Evolutionary conservation across 2,797 vertebrate species (phyloP), one percentile per base, ranked within the genome.

Genomic region (Acrocephalus scirpaceus): DNA sequence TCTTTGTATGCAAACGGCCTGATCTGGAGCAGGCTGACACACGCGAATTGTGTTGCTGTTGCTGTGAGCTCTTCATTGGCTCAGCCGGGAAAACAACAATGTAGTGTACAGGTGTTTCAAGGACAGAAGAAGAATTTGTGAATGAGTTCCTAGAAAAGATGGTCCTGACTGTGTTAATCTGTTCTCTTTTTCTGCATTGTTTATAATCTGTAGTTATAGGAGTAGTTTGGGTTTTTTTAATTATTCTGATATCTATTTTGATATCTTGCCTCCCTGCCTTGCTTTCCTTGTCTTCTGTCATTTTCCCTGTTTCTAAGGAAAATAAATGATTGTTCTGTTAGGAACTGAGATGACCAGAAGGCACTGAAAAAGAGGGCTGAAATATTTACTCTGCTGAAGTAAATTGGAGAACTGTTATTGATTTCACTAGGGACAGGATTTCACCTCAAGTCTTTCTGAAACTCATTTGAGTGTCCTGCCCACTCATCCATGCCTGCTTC

Each of bases 391-490:
- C 79, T 19, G 25, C 40, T 84, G 92, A 92, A 92, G 91, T 96
- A 86, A 90, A 88, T 81, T 44, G 40, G 53, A 90, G 76, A 91
- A 78, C 70, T 64, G 82, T 83, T 93, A 91, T 54, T 94, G 94
- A 93, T 93, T 94, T 94, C 82, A 60, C 56, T 27, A 27, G 70
- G 85, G 70, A 91, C 76, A 36, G 66, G 90, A 91, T 96, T 96
- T 95, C 85, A 93, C 92, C 86, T 90, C 76, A 81, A 88, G 93
- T 94, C 92, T 94, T 94, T 94, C 91, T 95, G 85, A 78, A 92
- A 88, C 91, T 92, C 95, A 57, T 90, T 90, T 91, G 89, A 86
- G 92, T 86, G 51, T 75, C 91, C 85, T 94, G 88, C 88, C 58
- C 88, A 58, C 70, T 96, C 83, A 69, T 75, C 87, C 65, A 3